Conservation (phyloP, 2,113 vertebrate species). For the Pteropus alecto region DNA sequence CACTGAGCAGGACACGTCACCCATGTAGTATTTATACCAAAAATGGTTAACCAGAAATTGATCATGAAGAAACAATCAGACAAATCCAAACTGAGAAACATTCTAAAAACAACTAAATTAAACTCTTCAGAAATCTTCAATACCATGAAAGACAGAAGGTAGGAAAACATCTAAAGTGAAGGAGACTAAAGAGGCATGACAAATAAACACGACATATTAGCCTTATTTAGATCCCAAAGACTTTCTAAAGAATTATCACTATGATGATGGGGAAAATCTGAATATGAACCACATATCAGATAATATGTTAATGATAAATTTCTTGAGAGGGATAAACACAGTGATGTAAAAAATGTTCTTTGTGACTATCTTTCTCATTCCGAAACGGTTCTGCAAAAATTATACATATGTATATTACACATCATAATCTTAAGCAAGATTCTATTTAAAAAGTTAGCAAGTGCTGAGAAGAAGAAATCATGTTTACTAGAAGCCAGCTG, state of each 20-base stretch:
- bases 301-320: not conserved
- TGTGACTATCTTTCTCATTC: not conserved
- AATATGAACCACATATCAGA: not conserved
- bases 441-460: conserved; percentile 48
- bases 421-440: conserved; percentile 28
- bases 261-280: not conserved
- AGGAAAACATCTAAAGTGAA: not conserved
- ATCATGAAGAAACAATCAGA: not conserved
- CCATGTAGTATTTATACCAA: not conserved
- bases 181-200: not conserved
- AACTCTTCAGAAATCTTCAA: not conserved
- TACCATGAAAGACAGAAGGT: not conserved
- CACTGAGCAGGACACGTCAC: not conserved
- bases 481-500: conserved; percentile 3
- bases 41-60: not conserved
- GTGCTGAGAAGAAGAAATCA: not conserved
- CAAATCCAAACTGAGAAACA: not conserved
- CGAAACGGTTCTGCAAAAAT: not conserved
- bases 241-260: not conserved
- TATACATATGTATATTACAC: not conserved
- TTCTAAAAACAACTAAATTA: not conserved
- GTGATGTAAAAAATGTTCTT: not conserved
- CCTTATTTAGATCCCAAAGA: not conserved
- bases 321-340: not conserved
- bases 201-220: not conserved